Conservation (phyloP, 2,797 vertebrate species). For the Poecilia gillii region DNA sequence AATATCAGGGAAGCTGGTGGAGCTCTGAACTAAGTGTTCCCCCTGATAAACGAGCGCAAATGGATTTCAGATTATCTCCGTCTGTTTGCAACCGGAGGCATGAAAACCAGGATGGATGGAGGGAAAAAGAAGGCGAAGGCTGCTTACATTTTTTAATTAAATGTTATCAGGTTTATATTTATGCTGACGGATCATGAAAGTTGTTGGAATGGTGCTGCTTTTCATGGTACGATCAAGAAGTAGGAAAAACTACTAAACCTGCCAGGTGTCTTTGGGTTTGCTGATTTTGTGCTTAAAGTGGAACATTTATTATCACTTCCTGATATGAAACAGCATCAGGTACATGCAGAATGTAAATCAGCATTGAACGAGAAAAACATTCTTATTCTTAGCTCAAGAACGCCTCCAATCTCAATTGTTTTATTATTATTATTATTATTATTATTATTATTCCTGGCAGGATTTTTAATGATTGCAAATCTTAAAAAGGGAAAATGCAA, state of each 20-base stretch:
- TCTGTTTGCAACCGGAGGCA: background rate
- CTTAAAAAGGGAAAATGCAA: background rate
- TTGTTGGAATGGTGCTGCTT: background rate
- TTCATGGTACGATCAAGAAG: background rate
- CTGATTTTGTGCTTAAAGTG: background rate
- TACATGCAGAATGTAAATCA: background rate
- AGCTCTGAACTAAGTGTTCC: constrained; percentile 6
- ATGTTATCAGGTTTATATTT: background rate
- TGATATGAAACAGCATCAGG: background rate
- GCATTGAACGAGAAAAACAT: background rate
- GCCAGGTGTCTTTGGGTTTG: background rate
- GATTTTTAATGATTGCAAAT: background rate
- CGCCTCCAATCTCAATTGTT: too few species aligned
- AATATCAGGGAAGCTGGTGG: constrained; percentile 20
- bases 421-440: too few species aligned
- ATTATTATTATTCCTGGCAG: background rate
- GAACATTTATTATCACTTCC: background rate
- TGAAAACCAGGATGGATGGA: background rate
- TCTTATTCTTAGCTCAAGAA: background rate
- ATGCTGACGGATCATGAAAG: background rate
- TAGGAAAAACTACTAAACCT: background rate
- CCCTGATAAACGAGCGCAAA: constrained; percentile 8
- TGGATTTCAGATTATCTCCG: constrained; percentile 1
- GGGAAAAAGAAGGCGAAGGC: background rate
- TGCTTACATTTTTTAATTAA: background rate